Percentiles rank a stretch among this genome's conserved stretches.
phyloP scores from a whole-genome alignment of 2,113 vertebrate species.

The Cheilinus undulatus region DNA sequence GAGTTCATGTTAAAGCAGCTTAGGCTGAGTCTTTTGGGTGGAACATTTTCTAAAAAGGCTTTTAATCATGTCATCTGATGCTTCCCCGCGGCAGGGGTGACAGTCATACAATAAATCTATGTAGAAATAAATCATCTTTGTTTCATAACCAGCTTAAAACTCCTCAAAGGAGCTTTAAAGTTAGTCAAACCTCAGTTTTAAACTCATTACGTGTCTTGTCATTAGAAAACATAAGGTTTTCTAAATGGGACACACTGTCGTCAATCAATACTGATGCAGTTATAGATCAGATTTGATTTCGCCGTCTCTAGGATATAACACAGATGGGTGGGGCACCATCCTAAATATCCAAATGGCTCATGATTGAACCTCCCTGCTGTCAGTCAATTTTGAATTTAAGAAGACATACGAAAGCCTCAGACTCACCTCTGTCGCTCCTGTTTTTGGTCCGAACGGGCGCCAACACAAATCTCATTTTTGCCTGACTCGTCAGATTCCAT shows the following conservation, averaged over 20 bases:
- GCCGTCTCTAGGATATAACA: not conserved
- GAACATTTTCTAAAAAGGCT: too few relatives aligned
- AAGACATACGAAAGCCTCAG: conserved; percentile 9
- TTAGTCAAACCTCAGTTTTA: too few relatives aligned
- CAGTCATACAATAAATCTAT: too few relatives aligned
- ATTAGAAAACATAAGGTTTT: not conserved
- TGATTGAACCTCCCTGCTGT: not conserved
- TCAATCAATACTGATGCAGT: not conserved
- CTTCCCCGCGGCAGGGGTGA: too few relatives aligned
- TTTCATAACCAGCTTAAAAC: too few relatives aligned
- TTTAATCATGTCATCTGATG: too few relatives aligned
- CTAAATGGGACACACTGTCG: not conserved
- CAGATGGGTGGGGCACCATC: not conserved
- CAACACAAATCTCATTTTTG: conserved; percentile 33
- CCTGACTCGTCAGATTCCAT: conserved; percentile 63
- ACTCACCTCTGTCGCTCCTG: conserved; percentile 69
- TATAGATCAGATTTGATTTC: not conserved
- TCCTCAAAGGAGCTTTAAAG: too few relatives aligned
- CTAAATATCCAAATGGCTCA: not conserved
- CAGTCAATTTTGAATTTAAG: conserved; percentile 2
- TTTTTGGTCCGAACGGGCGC: conserved; percentile 33
- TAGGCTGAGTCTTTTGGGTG: too few relatives aligned
- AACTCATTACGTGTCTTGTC: too few relatives aligned
- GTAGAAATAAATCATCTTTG: too few relatives aligned
- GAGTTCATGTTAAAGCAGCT: too few relatives aligned